A percentile compares a stretch with the other conserved stretches of the same genome.
Conservation (phyloP, 2,113 vertebrate species). For the Pygoscelis antarcticus region DNA sequence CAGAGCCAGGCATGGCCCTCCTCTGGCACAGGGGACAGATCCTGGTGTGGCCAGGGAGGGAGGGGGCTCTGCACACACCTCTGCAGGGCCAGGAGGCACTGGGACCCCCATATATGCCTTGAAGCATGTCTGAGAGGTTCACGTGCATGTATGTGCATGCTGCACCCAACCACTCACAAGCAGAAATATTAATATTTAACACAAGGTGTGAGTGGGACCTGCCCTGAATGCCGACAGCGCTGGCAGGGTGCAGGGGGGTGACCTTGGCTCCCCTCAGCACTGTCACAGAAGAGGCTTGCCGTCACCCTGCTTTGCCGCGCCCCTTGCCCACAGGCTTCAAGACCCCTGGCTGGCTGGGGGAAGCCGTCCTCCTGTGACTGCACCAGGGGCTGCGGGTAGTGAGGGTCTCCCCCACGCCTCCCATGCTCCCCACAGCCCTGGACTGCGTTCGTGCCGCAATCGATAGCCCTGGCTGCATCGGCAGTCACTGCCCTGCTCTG, state of each 20-base stretch:
- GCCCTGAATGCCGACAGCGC: constrained; percentile 11
- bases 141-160: not conserved
- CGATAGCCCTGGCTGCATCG: constrained; percentile 13
- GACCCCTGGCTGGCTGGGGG: fast-evolving
- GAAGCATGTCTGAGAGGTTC: fast-evolving
- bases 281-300: not conserved
- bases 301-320: fast-evolving
- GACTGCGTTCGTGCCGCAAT: not conserved
- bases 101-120: fast-evolving
- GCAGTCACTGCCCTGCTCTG: not conserved
- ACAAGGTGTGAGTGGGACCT: not conserved
- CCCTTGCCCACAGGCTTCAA: fast-evolving
- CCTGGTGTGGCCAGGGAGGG: fast-evolving
- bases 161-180: not conserved
- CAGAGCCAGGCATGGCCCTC: not conserved
- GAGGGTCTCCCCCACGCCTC: not conserved
- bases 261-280: not conserved
- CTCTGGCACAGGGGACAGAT: not conserved
- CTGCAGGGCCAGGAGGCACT: not conserved
- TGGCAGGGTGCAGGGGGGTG: not conserved
- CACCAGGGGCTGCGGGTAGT: not conserved
- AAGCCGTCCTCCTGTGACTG: not conserved
- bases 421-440: not conserved
- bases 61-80: not conserved
- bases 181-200: constrained; percentile 39